phyloP scores from a whole-genome alignment of 2,888 invertebrate species.

The Caprella mutica region DNA sequence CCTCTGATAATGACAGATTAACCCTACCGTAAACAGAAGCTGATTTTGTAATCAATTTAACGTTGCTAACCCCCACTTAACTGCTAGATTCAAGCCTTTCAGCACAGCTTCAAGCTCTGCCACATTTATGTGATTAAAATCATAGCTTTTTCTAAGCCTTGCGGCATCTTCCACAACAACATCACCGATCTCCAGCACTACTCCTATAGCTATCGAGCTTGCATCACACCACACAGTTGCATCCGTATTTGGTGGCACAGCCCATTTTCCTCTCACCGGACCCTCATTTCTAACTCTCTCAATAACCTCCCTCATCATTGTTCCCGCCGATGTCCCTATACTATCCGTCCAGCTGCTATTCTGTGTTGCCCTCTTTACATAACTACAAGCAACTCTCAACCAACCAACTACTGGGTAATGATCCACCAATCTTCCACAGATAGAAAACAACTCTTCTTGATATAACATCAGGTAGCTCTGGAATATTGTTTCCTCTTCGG shows the following conservation, averaged over 20 bases:
- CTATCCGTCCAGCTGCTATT: neutral
- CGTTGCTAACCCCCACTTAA: slow-evolving; percentile 3
- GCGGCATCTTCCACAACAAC: slow-evolving; percentile 7
- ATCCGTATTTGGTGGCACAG: neutral
- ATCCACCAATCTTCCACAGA: neutral
- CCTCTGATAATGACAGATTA: neutral
- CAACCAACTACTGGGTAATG: neutral
- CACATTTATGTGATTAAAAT: slow-evolving; percentile 7
- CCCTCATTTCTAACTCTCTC: neutral
- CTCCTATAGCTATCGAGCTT: neutral
- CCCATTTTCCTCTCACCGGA: neutral
- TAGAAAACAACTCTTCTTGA: neutral
- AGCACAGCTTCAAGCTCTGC: slow-evolving; percentile 6
- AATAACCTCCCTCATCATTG: too few species aligned
- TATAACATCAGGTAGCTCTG: neutral
- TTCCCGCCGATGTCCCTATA: neutral
- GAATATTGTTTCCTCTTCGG: neutral
- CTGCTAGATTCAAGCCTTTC: slow-evolving; percentile 3
- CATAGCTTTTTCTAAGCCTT: slow-evolving; percentile 4
- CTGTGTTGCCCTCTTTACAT: neutral
- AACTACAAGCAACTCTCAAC: slow-evolving; percentile 1
- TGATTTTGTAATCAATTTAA: slow-evolving; percentile 4
- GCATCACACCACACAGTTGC: neutral
- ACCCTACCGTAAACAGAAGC: neutral
- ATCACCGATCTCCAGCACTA: neutral